These are phyloP conservation scores for Amphibalanus amphitrite DNA, from an alignment of 1,140 invertebrate genomes.

Conservation along the genomic window DNA sequence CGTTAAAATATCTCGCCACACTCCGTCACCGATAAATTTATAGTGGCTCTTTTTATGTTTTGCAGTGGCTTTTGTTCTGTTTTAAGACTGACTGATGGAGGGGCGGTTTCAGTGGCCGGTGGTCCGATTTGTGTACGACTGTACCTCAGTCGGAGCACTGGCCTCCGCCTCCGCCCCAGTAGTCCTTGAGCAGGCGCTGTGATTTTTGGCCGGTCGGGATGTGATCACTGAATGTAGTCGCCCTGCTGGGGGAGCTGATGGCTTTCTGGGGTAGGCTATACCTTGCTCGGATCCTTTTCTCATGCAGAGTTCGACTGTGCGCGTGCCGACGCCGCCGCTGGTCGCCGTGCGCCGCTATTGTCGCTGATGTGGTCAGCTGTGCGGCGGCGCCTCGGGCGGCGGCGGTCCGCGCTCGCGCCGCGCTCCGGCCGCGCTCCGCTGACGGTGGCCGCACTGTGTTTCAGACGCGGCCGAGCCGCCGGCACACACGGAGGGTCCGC, in stretches of 20 bases:
- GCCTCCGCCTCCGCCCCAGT: too few species aligned
- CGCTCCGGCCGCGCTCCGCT: slow-evolving; percentile 24
- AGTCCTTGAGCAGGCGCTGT: background rate
- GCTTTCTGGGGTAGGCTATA: too few species aligned
- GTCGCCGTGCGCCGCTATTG: background rate
- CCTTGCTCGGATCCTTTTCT: background rate
- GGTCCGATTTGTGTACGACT: too few species aligned
- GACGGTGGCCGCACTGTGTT: background rate
- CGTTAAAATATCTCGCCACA: too few species aligned
- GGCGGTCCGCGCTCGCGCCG: too few species aligned
- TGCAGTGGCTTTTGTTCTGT: too few species aligned
- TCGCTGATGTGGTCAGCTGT: background rate
- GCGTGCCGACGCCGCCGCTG: background rate
- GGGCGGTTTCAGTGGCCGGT: too few species aligned
- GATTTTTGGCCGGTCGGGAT: background rate
- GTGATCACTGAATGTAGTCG: background rate
- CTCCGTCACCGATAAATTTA: too few species aligned
- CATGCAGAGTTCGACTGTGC: background rate
- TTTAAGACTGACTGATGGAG: too few species aligned
- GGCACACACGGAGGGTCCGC: slow-evolving; percentile 51
- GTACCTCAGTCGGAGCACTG: too few species aligned
- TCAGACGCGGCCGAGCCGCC: background rate
- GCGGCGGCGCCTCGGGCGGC: too few species aligned
- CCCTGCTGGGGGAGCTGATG: background rate
- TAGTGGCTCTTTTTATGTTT: too few species aligned